phyloP scores from a whole-genome alignment of 2,797 vertebrate genomes.

The Benthosema pterotum region DNA sequence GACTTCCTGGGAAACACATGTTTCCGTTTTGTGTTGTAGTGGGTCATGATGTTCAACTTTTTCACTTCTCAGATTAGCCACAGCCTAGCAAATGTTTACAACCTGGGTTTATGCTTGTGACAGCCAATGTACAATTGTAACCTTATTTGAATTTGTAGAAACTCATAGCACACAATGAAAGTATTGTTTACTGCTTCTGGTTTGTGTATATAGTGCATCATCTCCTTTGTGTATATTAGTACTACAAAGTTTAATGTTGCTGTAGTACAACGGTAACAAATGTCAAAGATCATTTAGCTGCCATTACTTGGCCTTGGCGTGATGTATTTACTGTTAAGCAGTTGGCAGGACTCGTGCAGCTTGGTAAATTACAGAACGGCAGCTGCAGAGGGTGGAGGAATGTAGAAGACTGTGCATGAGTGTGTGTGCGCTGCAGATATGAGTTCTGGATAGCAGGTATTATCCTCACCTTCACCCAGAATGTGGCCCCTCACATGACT shows the following conservation, averaged over 20 bases:
- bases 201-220: too few relatives aligned
- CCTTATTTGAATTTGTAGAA: too few relatives aligned
- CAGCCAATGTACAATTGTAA: too few relatives aligned
- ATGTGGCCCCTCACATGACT: conserved; percentile 43
- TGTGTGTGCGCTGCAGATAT: conserved; percentile 22
- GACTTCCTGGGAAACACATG: conserved; percentile 11
- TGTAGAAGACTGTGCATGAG: conserved; percentile 32
- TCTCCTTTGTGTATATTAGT: too few relatives aligned
- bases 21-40: conserved; percentile 9
- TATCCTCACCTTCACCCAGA: conserved; percentile 51
- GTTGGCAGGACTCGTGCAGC: neutral
- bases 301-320: neutral
- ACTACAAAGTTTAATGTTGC: too few relatives aligned
- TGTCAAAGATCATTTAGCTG: neutral
- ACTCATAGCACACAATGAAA: too few relatives aligned
- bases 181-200: too few relatives aligned
- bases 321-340: conserved; percentile 12
- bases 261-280: too few relatives aligned
- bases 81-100: too few relatives aligned
- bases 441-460: conserved; percentile 45
- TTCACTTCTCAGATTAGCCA: neutral
- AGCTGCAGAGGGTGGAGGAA: conserved; percentile 38
- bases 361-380: conserved; percentile 35
- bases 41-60: neutral
- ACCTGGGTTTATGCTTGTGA: too few relatives aligned